A percentile compares a stretch with the other conserved stretches of the same genome.
Evolutionary conservation across 2,888 invertebrate genomes (phyloP).

Genomic region (Melipona beecheii): DNA sequence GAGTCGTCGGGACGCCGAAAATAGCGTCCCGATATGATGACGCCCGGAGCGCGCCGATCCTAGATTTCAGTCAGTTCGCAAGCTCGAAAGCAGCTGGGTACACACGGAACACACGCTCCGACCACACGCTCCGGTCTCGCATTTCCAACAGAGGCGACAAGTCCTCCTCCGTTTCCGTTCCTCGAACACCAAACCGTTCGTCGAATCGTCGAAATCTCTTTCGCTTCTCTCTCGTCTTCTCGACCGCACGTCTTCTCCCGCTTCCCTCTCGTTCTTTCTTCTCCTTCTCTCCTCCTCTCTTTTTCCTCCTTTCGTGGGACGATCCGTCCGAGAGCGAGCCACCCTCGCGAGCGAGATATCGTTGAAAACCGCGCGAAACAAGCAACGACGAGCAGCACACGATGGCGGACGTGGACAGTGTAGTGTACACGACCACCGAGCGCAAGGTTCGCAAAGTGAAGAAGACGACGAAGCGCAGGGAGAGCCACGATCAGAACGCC

Average conservation of each 20-base stretch:
- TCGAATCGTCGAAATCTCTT: not conserved
- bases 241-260: not conserved
- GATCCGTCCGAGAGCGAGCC: not conserved
- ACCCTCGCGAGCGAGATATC: slow-evolving; percentile 25
- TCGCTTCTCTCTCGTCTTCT: not conserved
- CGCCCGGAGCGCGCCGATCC: slow-evolving; percentile 82
- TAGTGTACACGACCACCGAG: slow-evolving; percentile 93
- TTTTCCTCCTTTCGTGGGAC: too few species aligned
- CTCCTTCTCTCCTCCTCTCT: too few species aligned
- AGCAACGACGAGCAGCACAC: slow-evolving; percentile 18
- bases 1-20: slow-evolving; percentile 83
- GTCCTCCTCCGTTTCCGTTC: not conserved
- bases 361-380: slow-evolving; percentile 13
- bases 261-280: slow-evolving; percentile 8
- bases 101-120: slow-evolving; percentile 50
- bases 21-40: slow-evolving; percentile 84
- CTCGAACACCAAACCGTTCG: not conserved
- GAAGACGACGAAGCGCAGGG: slow-evolving; percentile 93
- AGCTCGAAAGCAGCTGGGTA: slow-evolving; percentile 80
- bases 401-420: slow-evolving; percentile 97
- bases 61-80: slow-evolving; percentile 84
- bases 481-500: slow-evolving; percentile 89
- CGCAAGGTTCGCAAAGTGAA: slow-evolving; percentile 96
- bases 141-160: slow-evolving; percentile 22
- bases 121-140: slow-evolving; percentile 22